Conservation (phyloP, 2,888 invertebrate genomes). For the Norana najaformis region DNA sequence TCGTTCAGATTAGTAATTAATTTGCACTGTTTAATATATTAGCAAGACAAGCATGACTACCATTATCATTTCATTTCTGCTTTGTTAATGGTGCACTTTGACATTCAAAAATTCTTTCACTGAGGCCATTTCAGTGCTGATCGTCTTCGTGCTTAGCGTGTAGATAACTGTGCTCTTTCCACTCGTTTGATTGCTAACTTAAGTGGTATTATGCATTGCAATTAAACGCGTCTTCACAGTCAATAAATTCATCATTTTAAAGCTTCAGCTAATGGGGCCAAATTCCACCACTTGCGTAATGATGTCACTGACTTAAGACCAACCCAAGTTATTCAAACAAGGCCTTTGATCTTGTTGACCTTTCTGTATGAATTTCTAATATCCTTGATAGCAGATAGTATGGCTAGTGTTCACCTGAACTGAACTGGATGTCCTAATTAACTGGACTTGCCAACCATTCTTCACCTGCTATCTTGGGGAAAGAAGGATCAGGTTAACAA, state of each 20-base stretch:
- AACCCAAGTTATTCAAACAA: neutral
- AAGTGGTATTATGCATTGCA: neutral
- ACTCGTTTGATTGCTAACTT: neutral
- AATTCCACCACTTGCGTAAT: neutral
- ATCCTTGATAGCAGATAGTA: neutral
- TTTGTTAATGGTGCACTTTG: too few relatives aligned
- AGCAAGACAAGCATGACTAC: too few relatives aligned
- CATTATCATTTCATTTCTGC: too few relatives aligned
- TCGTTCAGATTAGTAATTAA: neutral
- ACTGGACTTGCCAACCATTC: too few relatives aligned
- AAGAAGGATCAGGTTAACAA: too few relatives aligned
- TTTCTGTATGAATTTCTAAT: neutral
- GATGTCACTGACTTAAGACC: neutral
- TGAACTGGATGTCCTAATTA: too few relatives aligned
- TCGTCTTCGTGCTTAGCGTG: neutral
- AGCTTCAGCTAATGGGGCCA: constrained; percentile 5
- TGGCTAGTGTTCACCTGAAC: neutral
- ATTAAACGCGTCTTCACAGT: neutral
- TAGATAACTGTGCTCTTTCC: neutral
- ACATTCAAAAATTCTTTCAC: neutral
- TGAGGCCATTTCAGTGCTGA: neutral
- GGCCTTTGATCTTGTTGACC: neutral
- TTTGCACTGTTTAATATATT: neutral
- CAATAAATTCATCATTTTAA: neutral
- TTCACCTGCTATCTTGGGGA: too few relatives aligned